Evolutionary conservation across 2,888 invertebrate species (phyloP).

Genomic region (Muscina levida): DNA sequence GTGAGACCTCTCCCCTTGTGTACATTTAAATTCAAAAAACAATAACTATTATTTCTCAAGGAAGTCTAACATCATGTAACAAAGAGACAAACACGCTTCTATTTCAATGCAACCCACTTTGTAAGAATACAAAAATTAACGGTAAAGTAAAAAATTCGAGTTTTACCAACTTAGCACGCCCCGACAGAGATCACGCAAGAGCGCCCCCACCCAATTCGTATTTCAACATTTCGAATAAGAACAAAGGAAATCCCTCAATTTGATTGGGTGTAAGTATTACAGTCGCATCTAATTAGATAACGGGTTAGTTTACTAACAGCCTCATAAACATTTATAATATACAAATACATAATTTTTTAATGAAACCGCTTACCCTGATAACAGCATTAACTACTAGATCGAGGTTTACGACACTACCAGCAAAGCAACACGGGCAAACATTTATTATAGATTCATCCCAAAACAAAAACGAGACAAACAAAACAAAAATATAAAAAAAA

Average conservation of each 20-base stretch:
- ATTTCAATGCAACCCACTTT: too few relatives aligned
- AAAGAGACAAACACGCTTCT: too few relatives aligned
- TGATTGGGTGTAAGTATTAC: constrained; percentile 31
- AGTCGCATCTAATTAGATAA: constrained; percentile 40
- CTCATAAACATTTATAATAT: background rate
- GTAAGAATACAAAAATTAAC: too few relatives aligned
- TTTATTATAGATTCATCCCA: constrained; percentile 17
- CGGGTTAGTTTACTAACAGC: constrained; percentile 4
- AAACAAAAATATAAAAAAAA: background rate
- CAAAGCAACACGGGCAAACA: constrained; percentile 26
- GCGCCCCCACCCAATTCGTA: too few relatives aligned
- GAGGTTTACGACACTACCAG: constrained; percentile 4
- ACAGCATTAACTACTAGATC: background rate
- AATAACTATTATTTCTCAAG: too few relatives aligned
- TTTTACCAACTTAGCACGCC: too few relatives aligned
- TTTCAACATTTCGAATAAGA: too few relatives aligned
- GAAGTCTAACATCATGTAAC: too few relatives aligned
- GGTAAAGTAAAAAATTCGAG: too few relatives aligned
- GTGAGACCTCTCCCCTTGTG: too few relatives aligned
- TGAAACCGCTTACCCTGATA: background rate
- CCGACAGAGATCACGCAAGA: too few relatives aligned
- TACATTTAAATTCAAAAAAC: too few relatives aligned
- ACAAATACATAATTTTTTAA: background rate
- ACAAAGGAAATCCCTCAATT: background rate
- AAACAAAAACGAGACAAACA: constrained; percentile 11